Conservation (phyloP, 1,140 invertebrate genomes). For the Nymphalis io region DNA sequence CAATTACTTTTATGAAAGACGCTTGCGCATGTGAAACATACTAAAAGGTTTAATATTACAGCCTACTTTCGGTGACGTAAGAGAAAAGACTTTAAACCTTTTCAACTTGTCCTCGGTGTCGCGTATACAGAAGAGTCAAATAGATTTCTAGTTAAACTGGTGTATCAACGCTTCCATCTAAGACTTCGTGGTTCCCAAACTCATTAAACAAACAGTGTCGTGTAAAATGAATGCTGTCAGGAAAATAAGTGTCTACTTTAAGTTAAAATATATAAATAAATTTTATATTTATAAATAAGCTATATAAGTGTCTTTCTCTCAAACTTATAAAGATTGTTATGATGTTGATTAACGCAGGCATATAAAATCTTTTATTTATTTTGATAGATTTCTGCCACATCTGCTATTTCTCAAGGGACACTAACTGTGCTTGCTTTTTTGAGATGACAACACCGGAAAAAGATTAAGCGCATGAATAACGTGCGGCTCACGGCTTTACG, state of each 20-base stretch:
- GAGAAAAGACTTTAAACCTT: neutral
- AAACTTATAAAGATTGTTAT: no score
- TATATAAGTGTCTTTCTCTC: no score
- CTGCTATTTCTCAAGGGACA: no score
- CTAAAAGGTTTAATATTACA: neutral
- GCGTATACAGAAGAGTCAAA: neutral
- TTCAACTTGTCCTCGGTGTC: neutral
- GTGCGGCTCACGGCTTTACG: no score
- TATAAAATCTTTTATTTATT: no score
- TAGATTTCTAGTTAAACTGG: constrained; percentile 2
- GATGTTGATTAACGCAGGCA: no score
- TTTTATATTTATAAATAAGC: no score
- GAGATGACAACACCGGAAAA: no score
- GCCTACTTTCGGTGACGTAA: constrained; percentile 7
- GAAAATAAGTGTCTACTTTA: constrained; percentile 10
- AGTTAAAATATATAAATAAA: neutral
- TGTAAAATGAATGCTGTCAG: constrained; percentile 12
- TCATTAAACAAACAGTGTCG: constrained; percentile 18
- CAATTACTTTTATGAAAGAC: neutral
- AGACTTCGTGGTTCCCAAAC: constrained; percentile 3
- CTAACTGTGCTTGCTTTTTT: no score
- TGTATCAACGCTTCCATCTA: neutral
- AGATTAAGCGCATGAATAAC: no score
- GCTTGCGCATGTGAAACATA: neutral
- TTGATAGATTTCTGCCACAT: no score